Evolutionary conservation across 2,888 invertebrate species (phyloP).

Genomic region (Nesidiocoris tenuis): DNA sequence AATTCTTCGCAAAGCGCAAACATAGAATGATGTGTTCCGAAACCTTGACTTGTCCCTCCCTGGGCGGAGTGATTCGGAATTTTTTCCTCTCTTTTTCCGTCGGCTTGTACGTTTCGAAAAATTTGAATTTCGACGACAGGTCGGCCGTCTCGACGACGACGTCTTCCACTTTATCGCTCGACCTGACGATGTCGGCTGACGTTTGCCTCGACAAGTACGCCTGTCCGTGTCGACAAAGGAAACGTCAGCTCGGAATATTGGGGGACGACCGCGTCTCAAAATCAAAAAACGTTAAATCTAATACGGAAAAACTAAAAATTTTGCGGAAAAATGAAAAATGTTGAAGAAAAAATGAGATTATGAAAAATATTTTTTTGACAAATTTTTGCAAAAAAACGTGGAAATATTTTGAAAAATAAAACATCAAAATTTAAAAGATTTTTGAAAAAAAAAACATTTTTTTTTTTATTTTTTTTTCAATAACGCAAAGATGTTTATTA

Average conservation of each 20-base stretch:
- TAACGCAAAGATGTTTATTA: no score
- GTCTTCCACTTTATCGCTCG: slow-evolving; percentile 72
- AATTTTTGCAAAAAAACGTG: no score
- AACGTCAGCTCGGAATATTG: background rate
- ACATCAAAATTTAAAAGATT: no score
- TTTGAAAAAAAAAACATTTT: background rate
- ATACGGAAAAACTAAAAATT: background rate
- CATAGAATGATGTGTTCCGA: slow-evolving; percentile 40
- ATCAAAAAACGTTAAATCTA: background rate
- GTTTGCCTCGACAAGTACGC: slow-evolving; percentile 54
- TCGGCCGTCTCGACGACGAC: slow-evolving; percentile 78
- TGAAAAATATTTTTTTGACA: no score
- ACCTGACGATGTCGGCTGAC: slow-evolving; percentile 71
- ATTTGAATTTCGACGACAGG: slow-evolving; percentile 82
- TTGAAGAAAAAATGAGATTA: no score
- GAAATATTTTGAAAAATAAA: no score
- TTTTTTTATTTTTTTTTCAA: no score
- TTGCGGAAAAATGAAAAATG: no score
- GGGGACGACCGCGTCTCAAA: background rate
- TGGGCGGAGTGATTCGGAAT: slow-evolving; percentile 86
- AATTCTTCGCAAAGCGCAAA: background rate
- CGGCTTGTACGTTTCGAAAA: slow-evolving; percentile 84
- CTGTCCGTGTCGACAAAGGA: background rate
- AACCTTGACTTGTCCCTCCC: slow-evolving; percentile 73
- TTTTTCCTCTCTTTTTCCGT: slow-evolving; percentile 67